These are phyloP conservation scores for Eubasilissa splendida DNA, from an alignment of 2,888 invertebrate genomes.

Conservation along the genomic window DNA sequence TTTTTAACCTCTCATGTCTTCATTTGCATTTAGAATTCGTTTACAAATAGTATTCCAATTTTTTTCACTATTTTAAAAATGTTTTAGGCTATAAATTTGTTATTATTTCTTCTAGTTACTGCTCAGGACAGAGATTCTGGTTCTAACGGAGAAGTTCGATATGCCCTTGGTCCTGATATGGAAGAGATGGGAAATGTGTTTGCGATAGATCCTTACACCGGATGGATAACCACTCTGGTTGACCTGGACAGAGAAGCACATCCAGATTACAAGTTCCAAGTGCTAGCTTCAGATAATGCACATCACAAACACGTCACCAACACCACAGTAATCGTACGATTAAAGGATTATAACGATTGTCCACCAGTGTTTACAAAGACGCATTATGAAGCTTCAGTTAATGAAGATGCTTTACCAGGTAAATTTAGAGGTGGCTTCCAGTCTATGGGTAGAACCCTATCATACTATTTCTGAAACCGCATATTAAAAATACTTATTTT, in stretches of 20 bases:
- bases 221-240: conserved; percentile 87
- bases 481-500: no score
- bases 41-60: no score
- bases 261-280: conserved; percentile 83
- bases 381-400: conserved; percentile 78
- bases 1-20: no score
- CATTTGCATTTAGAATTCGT: no score
- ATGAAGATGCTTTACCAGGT: conserved; percentile 82
- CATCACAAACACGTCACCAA: conserved; percentile 79
- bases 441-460: no score
- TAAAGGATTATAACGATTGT: conserved; percentile 95
- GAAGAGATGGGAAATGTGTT: conserved; percentile 80
- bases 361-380: conserved; percentile 83
- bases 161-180: conserved; percentile 80
- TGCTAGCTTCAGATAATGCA: conserved; percentile 86
- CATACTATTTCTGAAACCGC: no score
- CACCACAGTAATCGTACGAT: conserved; percentile 83
- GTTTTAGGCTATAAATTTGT: neutral
- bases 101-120: conserved; percentile 64
- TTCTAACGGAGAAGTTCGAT: conserved; percentile 88
- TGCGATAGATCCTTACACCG: conserved; percentile 88
- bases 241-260: conserved; percentile 84
- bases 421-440: neutral
- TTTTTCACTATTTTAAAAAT: no score
- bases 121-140: conserved; percentile 80